Evolutionary conservation across 2,113 vertebrate genomes (phyloP).

Genomic region (Tenrec ecaudatus): DNA sequence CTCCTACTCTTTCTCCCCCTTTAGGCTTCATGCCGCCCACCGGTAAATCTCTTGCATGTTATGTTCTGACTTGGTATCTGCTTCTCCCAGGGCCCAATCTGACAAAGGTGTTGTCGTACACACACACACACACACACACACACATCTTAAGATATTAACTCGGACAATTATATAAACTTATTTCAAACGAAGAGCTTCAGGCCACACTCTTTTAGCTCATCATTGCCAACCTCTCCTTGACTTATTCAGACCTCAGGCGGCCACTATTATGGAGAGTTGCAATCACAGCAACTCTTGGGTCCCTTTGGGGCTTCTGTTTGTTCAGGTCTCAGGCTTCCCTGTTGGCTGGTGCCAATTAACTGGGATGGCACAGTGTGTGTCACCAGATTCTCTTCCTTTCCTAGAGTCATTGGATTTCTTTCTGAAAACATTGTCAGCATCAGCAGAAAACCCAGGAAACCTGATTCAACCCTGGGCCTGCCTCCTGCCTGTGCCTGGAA

Average conservation of each 20-base stretch:
- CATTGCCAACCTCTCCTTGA: conserved; percentile 49
- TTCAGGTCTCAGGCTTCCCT: conserved; percentile 47
- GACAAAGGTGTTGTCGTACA: not conserved
- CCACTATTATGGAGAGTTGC: conserved; percentile 42
- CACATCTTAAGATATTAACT: conserved; percentile 12
- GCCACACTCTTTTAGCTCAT: not conserved
- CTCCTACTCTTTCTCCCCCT: not conserved
- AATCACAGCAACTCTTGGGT: conserved; percentile 65
- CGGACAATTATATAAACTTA: conserved; percentile 20
- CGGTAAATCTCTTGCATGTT: not conserved
- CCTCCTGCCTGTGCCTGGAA: conserved; percentile 71
- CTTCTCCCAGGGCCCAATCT: conserved; percentile 25
- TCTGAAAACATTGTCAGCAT: conserved; percentile 72
- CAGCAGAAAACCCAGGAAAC: conserved; percentile 79
- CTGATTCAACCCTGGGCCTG: conserved; percentile 58
- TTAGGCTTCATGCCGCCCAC: not conserved
- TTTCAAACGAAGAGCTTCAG: conserved; percentile 27
- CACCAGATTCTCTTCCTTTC: conserved; percentile 61
- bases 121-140: not conserved
- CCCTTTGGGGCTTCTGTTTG: conserved; percentile 70
- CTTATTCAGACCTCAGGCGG: conserved; percentile 47
- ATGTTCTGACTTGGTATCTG: conserved; percentile 11
- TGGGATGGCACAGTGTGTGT: conserved; percentile 52
- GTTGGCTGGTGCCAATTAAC: conserved; percentile 73
- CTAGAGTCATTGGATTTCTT: conserved; percentile 59